Conservation (phyloP, 2,888 invertebrate species). For the Rosalia funebris region DNA sequence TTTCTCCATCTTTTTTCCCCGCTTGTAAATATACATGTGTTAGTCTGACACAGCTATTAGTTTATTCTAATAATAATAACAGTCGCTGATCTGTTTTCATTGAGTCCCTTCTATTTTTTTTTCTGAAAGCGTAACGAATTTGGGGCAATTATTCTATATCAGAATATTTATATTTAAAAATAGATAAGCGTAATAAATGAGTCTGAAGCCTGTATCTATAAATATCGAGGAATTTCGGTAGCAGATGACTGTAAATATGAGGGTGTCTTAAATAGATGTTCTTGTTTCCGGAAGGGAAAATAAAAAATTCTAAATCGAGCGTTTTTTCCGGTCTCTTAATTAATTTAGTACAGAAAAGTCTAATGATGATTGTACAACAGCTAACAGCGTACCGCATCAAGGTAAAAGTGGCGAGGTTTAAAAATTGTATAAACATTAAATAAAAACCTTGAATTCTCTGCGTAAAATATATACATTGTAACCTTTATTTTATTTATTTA, state of each 20-base stretch:
- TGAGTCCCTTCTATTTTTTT: constrained; percentile 8
- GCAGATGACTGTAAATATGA: constrained; percentile 41
- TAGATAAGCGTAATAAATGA: constrained; percentile 39
- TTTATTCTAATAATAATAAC: constrained; percentile 19
- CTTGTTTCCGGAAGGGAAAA: constrained; percentile 34
- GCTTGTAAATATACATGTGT: constrained; percentile 8
- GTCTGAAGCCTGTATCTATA: constrained; percentile 31
- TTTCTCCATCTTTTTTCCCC: neutral
- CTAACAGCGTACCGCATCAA: too few species aligned
- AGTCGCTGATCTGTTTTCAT: constrained; percentile 19
- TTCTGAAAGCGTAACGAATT: constrained; percentile 17
- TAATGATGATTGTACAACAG: too few species aligned
- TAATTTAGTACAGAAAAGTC: too few species aligned
- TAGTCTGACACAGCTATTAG: constrained; percentile 8
- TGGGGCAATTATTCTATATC: constrained; percentile 26
- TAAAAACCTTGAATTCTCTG: constrained; percentile 6
- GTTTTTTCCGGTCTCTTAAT: too few species aligned
- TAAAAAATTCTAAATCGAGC: constrained; percentile 31
- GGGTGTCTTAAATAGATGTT: constrained; percentile 43
- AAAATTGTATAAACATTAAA: too few species aligned
- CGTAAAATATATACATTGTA: constrained; percentile 14
- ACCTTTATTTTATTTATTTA: constrained; percentile 20
- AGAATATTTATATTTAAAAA: constrained; percentile 32
- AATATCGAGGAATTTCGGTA: constrained; percentile 41
- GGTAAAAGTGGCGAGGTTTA: too few species aligned